Evolutionary conservation across 2,113 vertebrate species (phyloP), one percentile per base, ranked within the genome.

Genomic region (Mellivora capensis): DNA sequence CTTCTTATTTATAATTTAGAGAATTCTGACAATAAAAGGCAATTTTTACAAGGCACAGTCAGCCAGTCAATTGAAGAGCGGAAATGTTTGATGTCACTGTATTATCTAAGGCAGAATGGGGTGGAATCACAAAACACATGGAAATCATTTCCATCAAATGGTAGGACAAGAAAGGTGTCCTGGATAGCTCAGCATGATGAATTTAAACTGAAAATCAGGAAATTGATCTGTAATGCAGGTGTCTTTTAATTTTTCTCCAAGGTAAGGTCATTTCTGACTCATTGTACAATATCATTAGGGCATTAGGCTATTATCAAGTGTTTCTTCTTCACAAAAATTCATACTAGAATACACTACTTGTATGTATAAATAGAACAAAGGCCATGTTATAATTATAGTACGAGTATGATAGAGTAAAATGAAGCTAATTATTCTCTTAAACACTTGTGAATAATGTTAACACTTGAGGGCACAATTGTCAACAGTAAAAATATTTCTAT

Each of bases 391-490:
- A 97, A 97, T 95, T 97, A 88, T n/a, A 91, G 31, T 34, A 74
- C 52, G 79, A 90, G 86, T n/a, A 79, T 23, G 61, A 89, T 69
- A 54, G 29, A 93, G 87, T 77, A 52, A 93, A 96, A 96, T 52
- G 74, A 93, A 94, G 10, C 93, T 94, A 93, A 97, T 97, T 95
- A 95, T 85, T 96, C 87, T 34, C 79, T 97, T 95, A 94, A 97
- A 94, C 76, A 97, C 34, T 95, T 67, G n/a, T 79, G 92, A 97
- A 95, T 94, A 67, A 88, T 87, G 87, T 98, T 97, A 98, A 97
- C 94, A 96, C 96, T 96, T 97, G 90, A 97, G 96, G 95, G 90
- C 90, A 98, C 94, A 97, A 96, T 97, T 97, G 94, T 95, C 96
- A 96, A 92, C 72, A 90, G 87, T 54, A 94, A 96, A 96, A 87